These are phyloP conservation scores for Epistrophe eligans DNA, from an alignment of 2,888 invertebrate species.

Conservation along the genomic window DNA sequence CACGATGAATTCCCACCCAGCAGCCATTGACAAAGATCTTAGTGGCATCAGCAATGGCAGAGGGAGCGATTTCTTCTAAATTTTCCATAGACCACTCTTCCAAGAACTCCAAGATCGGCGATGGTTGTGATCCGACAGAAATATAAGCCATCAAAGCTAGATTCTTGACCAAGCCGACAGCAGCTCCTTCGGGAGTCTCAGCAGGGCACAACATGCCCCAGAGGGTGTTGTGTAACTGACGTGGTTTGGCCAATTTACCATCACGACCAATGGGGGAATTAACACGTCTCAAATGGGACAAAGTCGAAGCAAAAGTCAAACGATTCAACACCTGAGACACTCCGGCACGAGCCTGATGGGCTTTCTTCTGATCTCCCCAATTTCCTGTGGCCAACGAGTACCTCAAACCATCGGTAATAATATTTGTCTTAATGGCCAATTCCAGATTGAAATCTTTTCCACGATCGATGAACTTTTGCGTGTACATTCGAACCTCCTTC, in stretches of 20 bases:
- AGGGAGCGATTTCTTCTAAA: conserved; percentile 99
- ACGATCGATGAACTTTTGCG: conserved; percentile 99
- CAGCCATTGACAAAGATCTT: conserved; percentile 99
- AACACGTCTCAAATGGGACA: conserved; percentile 98
- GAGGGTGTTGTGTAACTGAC: conserved; percentile 99
- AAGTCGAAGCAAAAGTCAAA: conserved; percentile 98
- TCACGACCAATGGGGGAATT: conserved; percentile 99
- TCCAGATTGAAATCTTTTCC: conserved; percentile 99
- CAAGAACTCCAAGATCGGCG: conserved; percentile 99
- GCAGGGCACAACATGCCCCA: conserved; percentile 99
- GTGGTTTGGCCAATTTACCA: conserved; percentile 99
- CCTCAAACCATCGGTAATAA: conserved; percentile 98
- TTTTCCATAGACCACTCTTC: conserved; percentile 99
- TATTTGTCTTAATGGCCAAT: conserved; percentile 94
- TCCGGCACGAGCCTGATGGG: conserved; percentile 92
- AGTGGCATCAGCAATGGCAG: conserved; percentile 99
- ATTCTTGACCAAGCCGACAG: conserved; percentile 99
- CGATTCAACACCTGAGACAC: conserved; percentile 96
- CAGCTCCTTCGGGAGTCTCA: conserved; percentile 99
- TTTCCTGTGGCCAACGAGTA: conserved; percentile 99
- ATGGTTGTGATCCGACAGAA: conserved; percentile 99
- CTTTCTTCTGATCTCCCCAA: conserved; percentile 99
- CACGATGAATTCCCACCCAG: conserved; percentile 99
- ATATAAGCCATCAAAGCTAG: conserved; percentile 99
- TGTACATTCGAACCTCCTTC: conserved; percentile 99